Evolutionary conservation across 2,888 invertebrate genomes (phyloP).

Genomic region (Xestia xanthographa): DNA sequence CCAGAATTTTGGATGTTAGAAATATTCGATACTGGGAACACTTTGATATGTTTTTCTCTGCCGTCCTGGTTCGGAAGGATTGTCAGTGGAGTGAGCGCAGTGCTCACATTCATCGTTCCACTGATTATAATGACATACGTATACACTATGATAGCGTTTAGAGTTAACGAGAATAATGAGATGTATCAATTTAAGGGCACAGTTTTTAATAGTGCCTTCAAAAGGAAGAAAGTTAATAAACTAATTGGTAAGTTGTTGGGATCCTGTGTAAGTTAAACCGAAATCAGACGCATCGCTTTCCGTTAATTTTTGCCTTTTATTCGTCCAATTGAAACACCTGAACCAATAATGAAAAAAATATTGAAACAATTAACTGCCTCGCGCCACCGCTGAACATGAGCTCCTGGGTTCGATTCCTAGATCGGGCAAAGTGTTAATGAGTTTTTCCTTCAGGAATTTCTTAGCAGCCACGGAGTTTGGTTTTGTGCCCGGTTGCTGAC

Average conservation of each 20-base stretch:
- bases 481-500: too few species aligned
- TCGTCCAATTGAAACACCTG: not conserved
- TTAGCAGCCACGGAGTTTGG: too few species aligned
- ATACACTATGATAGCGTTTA: slow-evolving; percentile 68
- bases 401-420: too few species aligned
- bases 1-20: slow-evolving; percentile 64
- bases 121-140: slow-evolving; percentile 67
- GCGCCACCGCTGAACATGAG: too few species aligned
- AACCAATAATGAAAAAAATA: not conserved
- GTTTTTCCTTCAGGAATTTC: too few species aligned
- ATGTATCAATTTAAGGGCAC: slow-evolving; percentile 56
- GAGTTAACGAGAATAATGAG: slow-evolving; percentile 64
- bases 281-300: not conserved
- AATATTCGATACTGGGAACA: slow-evolving; percentile 58
- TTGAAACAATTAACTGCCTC: too few species aligned
- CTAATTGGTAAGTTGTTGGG: slow-evolving; percentile 66
- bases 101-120: slow-evolving; percentile 68
- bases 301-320: not conserved
- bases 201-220: slow-evolving; percentile 65
- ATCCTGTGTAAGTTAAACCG: not conserved
- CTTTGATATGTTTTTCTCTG: slow-evolving; percentile 58
- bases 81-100: slow-evolving; percentile 52
- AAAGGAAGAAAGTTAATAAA: slow-evolving; percentile 70
- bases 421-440: too few species aligned
- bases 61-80: slow-evolving; percentile 48